Evolutionary conservation across 1,140 invertebrate species (phyloP), one percentile per base, ranked within the genome.

Genomic region (Drosophila carrolli): DNA sequence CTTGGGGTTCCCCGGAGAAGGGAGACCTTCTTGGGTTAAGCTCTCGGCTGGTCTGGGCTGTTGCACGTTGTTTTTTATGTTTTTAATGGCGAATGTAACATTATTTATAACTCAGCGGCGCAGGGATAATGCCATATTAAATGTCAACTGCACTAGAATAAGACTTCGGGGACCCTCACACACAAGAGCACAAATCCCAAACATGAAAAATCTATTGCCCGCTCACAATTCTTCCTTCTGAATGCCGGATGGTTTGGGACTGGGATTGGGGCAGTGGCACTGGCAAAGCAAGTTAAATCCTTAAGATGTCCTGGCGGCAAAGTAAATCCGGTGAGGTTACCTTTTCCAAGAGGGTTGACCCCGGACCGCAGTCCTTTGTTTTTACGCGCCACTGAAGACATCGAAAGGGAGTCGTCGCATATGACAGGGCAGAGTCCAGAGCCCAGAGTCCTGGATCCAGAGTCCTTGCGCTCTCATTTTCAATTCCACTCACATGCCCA

Each of bases 81-180:
- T 89, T 86, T 79, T 88, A 85, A 85, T 85, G 82, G 78, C 56
- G 65, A 78, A 68, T 62, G 84, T 74, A 88, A 89, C 84, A 88
- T 88, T 88, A 88, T 88, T 88, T 88, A 88, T 88, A 88, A 88
- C 83, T 83, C 80, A 88, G 84, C 75, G 83, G 65, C 79, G 79
- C 84, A 89, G 61, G 83, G 84, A 88, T 89, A 88, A 88, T 86
- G 84, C 79, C 75, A 83, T 86, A 86, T 86, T 86, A 86, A 86
- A 86, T 88, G 84, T 88, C 84, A 88, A 88, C 83, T 88, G 80
- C 83, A 83, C 79, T 83, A 89, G 84, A 88, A 70, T 75, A 82
- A 71, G 82, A 80, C 83, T 76, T 88, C 72, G 70, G 82, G 79
- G 79, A 82, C 82, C 65, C 75, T 63, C 48, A 35, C 67, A 60